Conservation (phyloP, 2,113 vertebrate genomes). For the human region GRCh38 chr4:24636001-24636500, state of each 20-base stretch:
- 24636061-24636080: too few relatives aligned
- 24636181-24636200: background rate
- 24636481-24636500: background rate
- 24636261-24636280: background rate
- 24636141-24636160: background rate
- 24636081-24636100: too few relatives aligned
- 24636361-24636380: background rate
- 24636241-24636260: background rate
- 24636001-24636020: background rate
- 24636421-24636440: background rate
- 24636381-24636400: background rate
- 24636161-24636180: background rate
- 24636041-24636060: background rate
- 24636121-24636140: too few relatives aligned
- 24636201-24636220: background rate
- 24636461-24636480: background rate
- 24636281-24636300: background rate
- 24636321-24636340: background rate
- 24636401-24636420: background rate
- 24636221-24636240: background rate
- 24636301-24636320: background rate
- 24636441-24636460: background rate
- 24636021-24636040: background rate
- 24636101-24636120: too few relatives aligned
- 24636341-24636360: background rate